phyloP scores from a whole-genome alignment of 2,797 vertebrate species.

The Miichthys miiuy region DNA sequence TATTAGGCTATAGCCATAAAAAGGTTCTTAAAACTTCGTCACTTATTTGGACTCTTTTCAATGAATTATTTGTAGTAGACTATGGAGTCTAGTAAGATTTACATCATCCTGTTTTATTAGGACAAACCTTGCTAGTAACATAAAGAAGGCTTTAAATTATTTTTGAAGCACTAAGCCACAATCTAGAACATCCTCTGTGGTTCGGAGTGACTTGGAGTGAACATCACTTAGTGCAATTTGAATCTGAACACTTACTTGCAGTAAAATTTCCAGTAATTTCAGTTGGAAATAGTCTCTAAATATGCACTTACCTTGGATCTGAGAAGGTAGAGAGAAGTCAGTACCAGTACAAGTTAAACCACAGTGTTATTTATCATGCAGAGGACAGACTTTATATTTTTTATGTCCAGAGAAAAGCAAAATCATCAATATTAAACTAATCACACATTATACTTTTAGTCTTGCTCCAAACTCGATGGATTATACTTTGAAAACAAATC shows the following conservation, averaged over 20 bases:
- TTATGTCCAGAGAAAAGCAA: background rate
- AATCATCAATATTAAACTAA: background rate
- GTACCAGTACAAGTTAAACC: background rate
- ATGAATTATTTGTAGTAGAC: background rate
- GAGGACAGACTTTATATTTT: background rate
- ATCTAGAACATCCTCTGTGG: background rate
- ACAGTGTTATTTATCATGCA: background rate
- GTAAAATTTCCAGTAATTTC: background rate
- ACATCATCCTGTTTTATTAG: too few species aligned
- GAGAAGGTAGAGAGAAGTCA: background rate
- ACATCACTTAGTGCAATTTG: background rate
- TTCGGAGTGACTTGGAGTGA: background rate
- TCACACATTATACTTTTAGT: background rate
- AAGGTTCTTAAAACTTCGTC: background rate
- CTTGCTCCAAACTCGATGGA: background rate
- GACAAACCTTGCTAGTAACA: too few species aligned
- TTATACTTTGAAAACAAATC: background rate
- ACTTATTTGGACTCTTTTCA: background rate
- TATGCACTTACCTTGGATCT: conserved; percentile 25
- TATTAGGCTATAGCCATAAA: too few species aligned
- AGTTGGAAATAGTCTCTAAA: background rate
- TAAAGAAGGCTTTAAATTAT: background rate
- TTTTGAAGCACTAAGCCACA: background rate
- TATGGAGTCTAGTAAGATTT: too few species aligned
- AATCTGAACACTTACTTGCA: background rate